Percentiles rank a stretch among this genome's conserved stretches.
phyloP scores from a whole-genome alignment of 2,797 vertebrate species.

The Synaphobranchus kaupii region DNA sequence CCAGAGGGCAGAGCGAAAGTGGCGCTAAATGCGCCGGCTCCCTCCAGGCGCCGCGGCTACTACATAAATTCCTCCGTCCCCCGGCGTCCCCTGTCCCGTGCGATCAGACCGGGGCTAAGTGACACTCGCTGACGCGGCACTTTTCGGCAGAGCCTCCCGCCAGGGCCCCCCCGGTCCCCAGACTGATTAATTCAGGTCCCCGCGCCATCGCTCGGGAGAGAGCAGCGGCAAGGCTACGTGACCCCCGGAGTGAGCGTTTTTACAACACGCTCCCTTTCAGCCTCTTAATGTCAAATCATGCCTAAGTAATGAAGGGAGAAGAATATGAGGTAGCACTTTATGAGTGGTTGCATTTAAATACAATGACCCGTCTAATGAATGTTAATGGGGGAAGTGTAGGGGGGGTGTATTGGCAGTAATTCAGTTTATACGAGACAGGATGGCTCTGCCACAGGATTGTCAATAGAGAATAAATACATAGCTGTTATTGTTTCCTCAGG shows the following conservation, averaged over 20 bases:
- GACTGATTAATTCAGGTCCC: constrained; percentile 70
- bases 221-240: constrained; percentile 63
- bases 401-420: not conserved
- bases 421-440: not conserved
- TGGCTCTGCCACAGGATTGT: not conserved
- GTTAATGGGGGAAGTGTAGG: not conserved
- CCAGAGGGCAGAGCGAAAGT: constrained; percentile 69
- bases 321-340: not conserved
- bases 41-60: constrained; percentile 69
- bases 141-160: constrained; percentile 59
- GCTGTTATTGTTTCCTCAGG: not conserved
- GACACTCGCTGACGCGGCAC: constrained; percentile 78
- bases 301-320: constrained; percentile 31
- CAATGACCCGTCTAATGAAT: not conserved
- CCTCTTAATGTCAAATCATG: constrained; percentile 71
- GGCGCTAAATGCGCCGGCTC: constrained; percentile 80
- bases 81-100: constrained; percentile 69
- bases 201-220: constrained; percentile 36
- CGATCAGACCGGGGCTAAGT: constrained; percentile 69
- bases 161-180: constrained; percentile 43
- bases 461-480: not conserved
- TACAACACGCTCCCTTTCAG: constrained; percentile 59
- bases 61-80: constrained; percentile 49
- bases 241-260: constrained; percentile 65
- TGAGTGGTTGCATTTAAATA: not conserved